Evolutionary conservation across 2,113 vertebrate species (phyloP).

Genomic region (Stomatorhinus ivindoensis): DNA sequence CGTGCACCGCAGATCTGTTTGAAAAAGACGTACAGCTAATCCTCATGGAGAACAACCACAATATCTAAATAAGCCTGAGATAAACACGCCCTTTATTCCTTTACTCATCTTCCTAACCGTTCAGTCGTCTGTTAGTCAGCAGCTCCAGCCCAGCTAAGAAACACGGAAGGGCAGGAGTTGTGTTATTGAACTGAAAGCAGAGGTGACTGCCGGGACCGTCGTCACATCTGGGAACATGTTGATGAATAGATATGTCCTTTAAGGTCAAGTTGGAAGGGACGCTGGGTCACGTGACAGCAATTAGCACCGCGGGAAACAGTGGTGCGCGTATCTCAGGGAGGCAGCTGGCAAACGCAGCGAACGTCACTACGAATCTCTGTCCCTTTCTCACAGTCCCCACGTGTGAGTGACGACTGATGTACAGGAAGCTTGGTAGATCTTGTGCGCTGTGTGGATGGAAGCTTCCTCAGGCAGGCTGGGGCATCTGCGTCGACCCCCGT

Average conservation of each 20-base stretch:
- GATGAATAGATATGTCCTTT: conserved; percentile 39
- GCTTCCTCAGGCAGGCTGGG: not conserved
- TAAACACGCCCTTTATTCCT: not conserved
- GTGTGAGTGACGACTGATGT: not conserved
- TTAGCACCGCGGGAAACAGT: not conserved
- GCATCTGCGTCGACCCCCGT: not conserved
- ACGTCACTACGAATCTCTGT: not conserved
- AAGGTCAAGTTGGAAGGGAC: conserved; percentile 18
- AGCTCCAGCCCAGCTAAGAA: not conserved
- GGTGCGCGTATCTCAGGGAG: not conserved
- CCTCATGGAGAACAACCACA: not conserved
- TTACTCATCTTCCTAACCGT: not conserved
- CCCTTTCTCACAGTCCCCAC: not conserved
- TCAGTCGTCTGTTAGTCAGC: too few species aligned
- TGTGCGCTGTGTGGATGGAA: not conserved
- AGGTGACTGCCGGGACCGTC: conserved; percentile 40
- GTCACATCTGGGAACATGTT: conserved; percentile 42
- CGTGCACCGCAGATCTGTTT: not conserved
- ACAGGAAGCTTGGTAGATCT: not conserved
- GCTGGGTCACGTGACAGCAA: not conserved
- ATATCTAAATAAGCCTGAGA: not conserved
- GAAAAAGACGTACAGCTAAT: not conserved
- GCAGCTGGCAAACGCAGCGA: not conserved
- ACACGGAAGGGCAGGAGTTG: not conserved
- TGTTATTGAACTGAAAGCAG: not conserved